Evolutionary conservation across 2,113 vertebrate genomes (phyloP).

Genomic region (crab-eating macaque (Macaca fascicularis)): T2T-MFA8v1.1 NC_088388.1:13858501-13859000

Average conservation of each 20-base stretch:
- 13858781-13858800: neutral
- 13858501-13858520: neutral
- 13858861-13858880: neutral
- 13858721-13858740: neutral
- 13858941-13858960: neutral
- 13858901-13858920: neutral
- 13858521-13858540: neutral
- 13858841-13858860: neutral
- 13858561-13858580: neutral
- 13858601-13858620: neutral
- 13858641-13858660: neutral
- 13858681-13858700: neutral
- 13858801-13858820: neutral
- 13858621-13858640: too few species aligned
- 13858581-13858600: neutral
- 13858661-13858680: neutral
- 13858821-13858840: neutral
- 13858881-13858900: neutral
- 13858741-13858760: neutral
- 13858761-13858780: neutral
- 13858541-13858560: neutral
- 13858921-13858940: neutral
- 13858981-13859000: neutral
- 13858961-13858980: neutral
- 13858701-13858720: neutral